Conservation (phyloP, 2,888 invertebrate species). For the Rhabditophanes sp. region DNA sequence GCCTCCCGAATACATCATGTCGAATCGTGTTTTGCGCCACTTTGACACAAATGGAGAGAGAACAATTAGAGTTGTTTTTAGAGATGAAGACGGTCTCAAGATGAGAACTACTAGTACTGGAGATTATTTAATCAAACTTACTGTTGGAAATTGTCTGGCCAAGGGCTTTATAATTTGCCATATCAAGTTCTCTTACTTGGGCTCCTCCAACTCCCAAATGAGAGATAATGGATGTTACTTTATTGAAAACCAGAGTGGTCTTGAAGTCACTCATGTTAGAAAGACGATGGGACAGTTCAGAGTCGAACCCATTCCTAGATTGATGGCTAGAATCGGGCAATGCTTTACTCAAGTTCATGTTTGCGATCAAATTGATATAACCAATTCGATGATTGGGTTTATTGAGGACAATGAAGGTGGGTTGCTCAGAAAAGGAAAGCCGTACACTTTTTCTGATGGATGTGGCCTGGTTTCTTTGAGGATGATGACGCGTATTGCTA, state of each 20-base stretch:
- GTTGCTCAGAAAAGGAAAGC: too few relatives aligned
- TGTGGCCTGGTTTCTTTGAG: conserved; percentile 15
- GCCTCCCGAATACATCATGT: conserved; percentile 42
- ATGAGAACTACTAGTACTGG: background rate
- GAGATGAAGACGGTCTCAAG: conserved; percentile 3
- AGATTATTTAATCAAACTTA: background rate
- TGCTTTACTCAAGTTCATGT: conserved; percentile 16
- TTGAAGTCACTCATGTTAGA: background rate
- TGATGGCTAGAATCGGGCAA: background rate
- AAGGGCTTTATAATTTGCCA: background rate
- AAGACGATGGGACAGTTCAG: background rate
- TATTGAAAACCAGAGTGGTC: background rate
- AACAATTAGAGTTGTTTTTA: conserved; percentile 4
- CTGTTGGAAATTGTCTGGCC: background rate
- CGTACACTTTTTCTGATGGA: conserved; percentile 39
- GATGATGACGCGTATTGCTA: conserved; percentile 7
- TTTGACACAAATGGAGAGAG: conserved; percentile 17
- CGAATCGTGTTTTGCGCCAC: conserved; percentile 36
- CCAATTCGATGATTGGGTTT: too few relatives aligned
- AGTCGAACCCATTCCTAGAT: background rate
- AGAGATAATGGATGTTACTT: background rate
- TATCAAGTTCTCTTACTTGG: background rate
- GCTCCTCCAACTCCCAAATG: background rate
- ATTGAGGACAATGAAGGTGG: too few relatives aligned
- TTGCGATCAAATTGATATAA: too few relatives aligned